Evolutionary conservation across 1,140 invertebrate species (phyloP).

Genomic region (Conopomorpha cramerella): DNA sequence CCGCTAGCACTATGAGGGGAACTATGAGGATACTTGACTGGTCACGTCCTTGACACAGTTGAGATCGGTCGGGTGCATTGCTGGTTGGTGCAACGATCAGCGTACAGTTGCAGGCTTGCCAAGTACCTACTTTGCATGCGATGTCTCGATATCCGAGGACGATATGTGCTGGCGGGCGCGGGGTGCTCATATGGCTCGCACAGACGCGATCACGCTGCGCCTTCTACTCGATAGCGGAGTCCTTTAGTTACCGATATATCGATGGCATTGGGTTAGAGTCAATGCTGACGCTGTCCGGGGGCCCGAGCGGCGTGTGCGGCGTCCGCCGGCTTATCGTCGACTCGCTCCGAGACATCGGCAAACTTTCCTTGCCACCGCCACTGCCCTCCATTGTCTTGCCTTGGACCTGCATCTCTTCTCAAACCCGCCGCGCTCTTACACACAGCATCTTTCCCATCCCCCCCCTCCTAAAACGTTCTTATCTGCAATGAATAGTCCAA

Average conservation of each 20-base stretch:
- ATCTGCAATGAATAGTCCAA: constrained; percentile 42
- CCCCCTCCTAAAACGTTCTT: constrained; percentile 39
- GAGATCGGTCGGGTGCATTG: too few relatives aligned
- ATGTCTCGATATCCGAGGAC: too few relatives aligned
- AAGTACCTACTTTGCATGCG: too few relatives aligned
- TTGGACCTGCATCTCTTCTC: constrained; percentile 52
- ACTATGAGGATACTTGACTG: too few relatives aligned
- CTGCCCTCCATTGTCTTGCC: constrained; percentile 21
- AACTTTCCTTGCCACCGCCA: constrained; percentile 29
- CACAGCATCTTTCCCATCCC: constrained; percentile 49
- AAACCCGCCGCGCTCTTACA: constrained; percentile 42
- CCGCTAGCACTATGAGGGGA: too few relatives aligned
- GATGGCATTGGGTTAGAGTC: constrained; percentile 79
- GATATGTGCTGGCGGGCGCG: too few relatives aligned
- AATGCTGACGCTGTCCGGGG: constrained; percentile 74
- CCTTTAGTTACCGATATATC: constrained; percentile 79
- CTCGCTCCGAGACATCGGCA: constrained; percentile 46
- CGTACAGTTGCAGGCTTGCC: too few relatives aligned
- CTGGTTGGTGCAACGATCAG: too few relatives aligned
- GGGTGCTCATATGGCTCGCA: too few relatives aligned
- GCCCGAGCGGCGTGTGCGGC: constrained; percentile 28
- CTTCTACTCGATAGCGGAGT: too few relatives aligned
- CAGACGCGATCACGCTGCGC: too few relatives aligned
- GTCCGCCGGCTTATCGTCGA: constrained; percentile 46
- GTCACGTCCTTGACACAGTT: too few relatives aligned